phyloP scores from a whole-genome alignment of 2,888 invertebrate species.

The Metopia argyrocephala region DNA sequence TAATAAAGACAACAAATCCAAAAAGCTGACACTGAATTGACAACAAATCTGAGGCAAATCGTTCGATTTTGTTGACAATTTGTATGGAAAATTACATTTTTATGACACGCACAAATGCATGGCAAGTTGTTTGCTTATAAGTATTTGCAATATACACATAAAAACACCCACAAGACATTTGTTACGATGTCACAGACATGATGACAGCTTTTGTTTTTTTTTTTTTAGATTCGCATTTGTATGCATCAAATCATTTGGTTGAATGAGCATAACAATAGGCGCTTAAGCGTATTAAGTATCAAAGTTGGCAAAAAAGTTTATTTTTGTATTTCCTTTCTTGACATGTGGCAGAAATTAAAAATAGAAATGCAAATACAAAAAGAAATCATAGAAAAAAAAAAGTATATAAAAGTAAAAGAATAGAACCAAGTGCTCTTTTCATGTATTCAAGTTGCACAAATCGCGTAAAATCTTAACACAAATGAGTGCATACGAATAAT shows the following conservation, averaged over 20 bases:
- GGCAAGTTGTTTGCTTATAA: not conserved
- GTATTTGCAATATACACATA: not conserved
- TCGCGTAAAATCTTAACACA: slow-evolving; percentile 41
- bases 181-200: not conserved
- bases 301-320: too few species aligned
- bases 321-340: too few species aligned
- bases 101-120: slow-evolving; percentile 57
- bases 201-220: slow-evolving; percentile 17
- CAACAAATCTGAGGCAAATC: slow-evolving; percentile 2
- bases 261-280: slow-evolving; percentile 52
- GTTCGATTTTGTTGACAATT: slow-evolving; percentile 33
- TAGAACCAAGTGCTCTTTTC: slow-evolving; percentile 42
- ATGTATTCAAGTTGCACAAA: slow-evolving; percentile 25
- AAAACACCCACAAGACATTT: too few species aligned
- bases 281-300: too few species aligned
- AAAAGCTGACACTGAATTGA: not conserved
- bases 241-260: slow-evolving; percentile 46
- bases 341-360: slow-evolving; percentile 29
- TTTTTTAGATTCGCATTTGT: not conserved
- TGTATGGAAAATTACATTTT: slow-evolving; percentile 27
- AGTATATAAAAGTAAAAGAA: not conserved
- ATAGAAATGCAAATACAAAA: slow-evolving; percentile 2
- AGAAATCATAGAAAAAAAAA: not conserved
- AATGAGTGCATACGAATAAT: slow-evolving; percentile 45
- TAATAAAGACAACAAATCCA: not conserved